Conservation (phyloP, 2,113 vertebrate genomes). For the Chionis minor region DNA sequence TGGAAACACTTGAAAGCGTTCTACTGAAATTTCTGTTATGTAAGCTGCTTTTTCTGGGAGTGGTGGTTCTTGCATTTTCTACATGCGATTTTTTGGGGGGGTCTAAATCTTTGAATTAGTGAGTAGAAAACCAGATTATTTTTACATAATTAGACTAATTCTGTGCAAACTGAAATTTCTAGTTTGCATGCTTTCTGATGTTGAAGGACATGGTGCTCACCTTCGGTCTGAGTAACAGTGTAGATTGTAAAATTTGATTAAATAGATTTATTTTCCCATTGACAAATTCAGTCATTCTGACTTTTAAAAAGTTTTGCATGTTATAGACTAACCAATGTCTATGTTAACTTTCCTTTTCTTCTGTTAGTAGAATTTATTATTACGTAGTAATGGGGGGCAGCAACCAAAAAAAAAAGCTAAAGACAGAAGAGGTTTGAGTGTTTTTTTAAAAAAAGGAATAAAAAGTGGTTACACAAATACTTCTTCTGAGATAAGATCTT, state of each 20-base stretch:
- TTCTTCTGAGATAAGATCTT: not conserved
- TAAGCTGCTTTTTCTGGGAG: not conserved
- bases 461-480: not conserved
- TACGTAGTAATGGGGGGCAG: not conserved
- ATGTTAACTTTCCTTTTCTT: not conserved
- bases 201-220: not conserved
- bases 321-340: not conserved
- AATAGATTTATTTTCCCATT: not conserved
- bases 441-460: not conserved
- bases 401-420: not conserved
- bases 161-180: not conserved
- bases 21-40: not conserved
- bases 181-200: not conserved
- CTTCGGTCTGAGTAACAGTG: not conserved
- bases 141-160: not conserved
- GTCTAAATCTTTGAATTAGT: not conserved
- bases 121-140: not conserved
- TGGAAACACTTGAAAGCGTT: not conserved
- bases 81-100: fast-evolving
- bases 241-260: not conserved
- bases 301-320: not conserved
- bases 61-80: not conserved
- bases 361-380: not conserved
- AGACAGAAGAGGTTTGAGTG: not conserved
- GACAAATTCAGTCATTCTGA: not conserved